Conservation (phyloP, 2,888 invertebrate species). For the Drosophila antonietae region DNA sequence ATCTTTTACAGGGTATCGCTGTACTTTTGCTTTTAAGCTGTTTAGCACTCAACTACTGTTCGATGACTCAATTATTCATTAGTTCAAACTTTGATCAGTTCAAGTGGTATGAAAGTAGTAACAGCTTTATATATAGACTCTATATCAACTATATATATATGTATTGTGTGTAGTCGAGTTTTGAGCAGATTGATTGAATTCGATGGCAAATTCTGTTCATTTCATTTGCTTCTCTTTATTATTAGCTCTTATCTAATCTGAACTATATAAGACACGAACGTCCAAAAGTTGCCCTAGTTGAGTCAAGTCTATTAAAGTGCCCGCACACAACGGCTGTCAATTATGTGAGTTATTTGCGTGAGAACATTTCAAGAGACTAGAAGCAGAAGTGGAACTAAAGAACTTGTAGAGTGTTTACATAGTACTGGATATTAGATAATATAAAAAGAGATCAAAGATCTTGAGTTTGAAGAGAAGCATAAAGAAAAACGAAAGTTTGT, state of each 20-base stretch:
- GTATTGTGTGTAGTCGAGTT: background rate
- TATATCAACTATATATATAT: conserved; percentile 2
- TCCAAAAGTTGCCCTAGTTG: conserved; percentile 19
- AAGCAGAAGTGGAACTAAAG: background rate
- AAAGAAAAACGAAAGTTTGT: conserved; percentile 45
- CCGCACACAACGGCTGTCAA: conserved; percentile 41
- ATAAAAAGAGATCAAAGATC: conserved; percentile 21
- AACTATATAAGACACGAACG: conserved; percentile 1
- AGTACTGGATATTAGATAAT: conserved; percentile 27
- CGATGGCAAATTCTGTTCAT: conserved; percentile 5
- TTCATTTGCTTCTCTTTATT: background rate
- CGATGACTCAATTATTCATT: conserved; percentile 26
- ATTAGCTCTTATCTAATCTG: conserved; percentile 33
- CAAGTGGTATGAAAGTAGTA: conserved; percentile 1
- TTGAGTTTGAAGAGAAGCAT: background rate
- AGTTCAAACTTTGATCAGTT: conserved; percentile 20
- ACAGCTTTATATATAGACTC: conserved; percentile 10
- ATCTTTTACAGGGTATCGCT: background rate
- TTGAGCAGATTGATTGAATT: conserved; percentile 23
- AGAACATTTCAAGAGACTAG: conserved; percentile 8
- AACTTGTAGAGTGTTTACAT: background rate
- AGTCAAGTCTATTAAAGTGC: conserved; percentile 22
- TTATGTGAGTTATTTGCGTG: conserved; percentile 36
- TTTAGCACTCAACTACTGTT: background rate
- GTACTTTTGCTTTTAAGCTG: background rate